Conservation (phyloP, 2,888 invertebrate species). For the Brachylomia viminalis region DNA sequence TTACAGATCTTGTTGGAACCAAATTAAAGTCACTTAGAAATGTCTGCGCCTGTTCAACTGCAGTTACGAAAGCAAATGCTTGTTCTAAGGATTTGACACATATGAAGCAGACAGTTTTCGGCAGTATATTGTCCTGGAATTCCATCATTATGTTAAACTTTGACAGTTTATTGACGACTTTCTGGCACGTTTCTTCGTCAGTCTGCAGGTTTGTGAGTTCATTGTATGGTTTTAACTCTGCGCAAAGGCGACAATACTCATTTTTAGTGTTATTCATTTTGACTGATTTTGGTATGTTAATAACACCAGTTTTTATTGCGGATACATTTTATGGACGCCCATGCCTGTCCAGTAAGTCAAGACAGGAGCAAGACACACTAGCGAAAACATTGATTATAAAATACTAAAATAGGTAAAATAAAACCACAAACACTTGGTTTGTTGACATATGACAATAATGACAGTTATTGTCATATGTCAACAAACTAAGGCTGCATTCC, state of each 20-base stretch:
- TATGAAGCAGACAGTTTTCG: constrained; percentile 78
- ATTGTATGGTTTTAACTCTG: constrained; percentile 71
- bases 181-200: constrained; percentile 66
- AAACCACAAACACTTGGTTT: neutral
- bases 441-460: neutral
- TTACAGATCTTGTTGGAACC: constrained; percentile 70
- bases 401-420: too few relatives aligned
- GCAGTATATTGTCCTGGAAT: constrained; percentile 70
- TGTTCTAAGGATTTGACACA: constrained; percentile 75
- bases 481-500: too few relatives aligned
- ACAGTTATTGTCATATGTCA: too few relatives aligned
- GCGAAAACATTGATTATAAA: neutral
- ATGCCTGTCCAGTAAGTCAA: too few relatives aligned
- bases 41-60: constrained; percentile 77
- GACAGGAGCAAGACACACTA: neutral
- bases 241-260: constrained; percentile 77
- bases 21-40: constrained; percentile 67
- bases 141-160: constrained; percentile 73
- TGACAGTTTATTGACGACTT: constrained; percentile 72
- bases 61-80: constrained; percentile 76
- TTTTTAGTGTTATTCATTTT: constrained; percentile 67
- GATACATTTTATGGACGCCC: neutral
- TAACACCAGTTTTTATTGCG: neutral
- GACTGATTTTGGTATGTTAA: neutral
- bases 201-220: constrained; percentile 72